Evolutionary conservation across 2,113 vertebrate genomes (phyloP).

Genomic region (Dryoscopus gambensis): DNA sequence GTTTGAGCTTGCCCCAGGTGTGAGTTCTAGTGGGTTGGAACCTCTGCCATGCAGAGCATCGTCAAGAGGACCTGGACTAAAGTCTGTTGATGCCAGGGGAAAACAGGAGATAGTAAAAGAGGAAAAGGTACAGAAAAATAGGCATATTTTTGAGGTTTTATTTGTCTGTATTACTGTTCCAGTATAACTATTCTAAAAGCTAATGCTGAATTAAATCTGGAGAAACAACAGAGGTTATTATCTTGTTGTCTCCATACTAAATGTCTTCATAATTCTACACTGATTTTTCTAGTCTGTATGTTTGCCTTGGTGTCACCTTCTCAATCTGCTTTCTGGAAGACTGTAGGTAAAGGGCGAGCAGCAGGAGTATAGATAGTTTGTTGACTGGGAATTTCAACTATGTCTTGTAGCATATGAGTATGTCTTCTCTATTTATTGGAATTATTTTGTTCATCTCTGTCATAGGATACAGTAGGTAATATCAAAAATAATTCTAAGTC

Average conservation of each 20-base stretch:
- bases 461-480: background rate
- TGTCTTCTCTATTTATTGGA: background rate
- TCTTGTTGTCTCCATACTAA: background rate
- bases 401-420: background rate
- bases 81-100: constrained; percentile 77
- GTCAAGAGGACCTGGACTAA: constrained; percentile 65
- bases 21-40: constrained; percentile 69
- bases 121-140: constrained; percentile 79
- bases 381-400: background rate
- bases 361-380: background rate
- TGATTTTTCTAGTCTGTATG: background rate
- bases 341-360: background rate
- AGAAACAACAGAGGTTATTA: background rate
- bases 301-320: background rate
- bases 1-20: constrained; percentile 89
- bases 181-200: background rate
- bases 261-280: background rate
- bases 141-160: background rate
- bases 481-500: background rate
- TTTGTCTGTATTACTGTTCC: background rate
- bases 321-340: background rate
- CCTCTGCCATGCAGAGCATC: constrained; percentile 60
- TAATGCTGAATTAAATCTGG: background rate
- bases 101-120: constrained; percentile 87
- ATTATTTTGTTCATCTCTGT: background rate